Percentiles rank a stretch among this genome's conserved stretches.
Evolutionary conservation across 1,140 invertebrate genomes (phyloP).

Genomic region (Sarcophaga peregrina): DNA sequence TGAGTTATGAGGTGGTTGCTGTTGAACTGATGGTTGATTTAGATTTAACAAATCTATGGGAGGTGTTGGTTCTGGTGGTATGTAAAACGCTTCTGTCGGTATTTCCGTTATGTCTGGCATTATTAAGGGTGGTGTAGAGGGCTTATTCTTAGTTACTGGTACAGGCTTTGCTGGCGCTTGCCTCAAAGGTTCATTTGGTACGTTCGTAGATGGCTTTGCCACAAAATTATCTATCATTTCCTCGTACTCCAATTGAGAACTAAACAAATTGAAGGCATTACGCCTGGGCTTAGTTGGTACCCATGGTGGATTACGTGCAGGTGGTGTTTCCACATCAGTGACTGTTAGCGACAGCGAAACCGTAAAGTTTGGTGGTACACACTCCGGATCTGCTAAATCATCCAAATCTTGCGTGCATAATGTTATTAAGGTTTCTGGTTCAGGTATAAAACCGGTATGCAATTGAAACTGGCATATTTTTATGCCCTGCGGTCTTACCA

Average conservation of each 20-base stretch:
- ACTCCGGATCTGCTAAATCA: constrained; percentile 82
- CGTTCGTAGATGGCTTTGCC: constrained; percentile 55
- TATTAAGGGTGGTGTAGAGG: constrained; percentile 54
- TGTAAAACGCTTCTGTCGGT: constrained; percentile 48
- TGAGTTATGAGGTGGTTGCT: constrained; percentile 47
- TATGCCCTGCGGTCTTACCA: constrained; percentile 85
- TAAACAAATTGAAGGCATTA: constrained; percentile 77
- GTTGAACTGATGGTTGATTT: constrained; percentile 60
- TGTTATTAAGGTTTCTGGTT: constrained; percentile 77
- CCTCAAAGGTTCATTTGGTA: not conserved
- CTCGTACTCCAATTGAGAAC: constrained; percentile 83
- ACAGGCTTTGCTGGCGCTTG: not conserved
- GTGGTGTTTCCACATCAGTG: constrained; percentile 74
- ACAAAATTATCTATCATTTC: constrained; percentile 83
- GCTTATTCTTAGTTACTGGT: constrained; percentile 44
- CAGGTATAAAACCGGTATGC: constrained; percentile 86
- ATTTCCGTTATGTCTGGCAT: constrained; percentile 63
- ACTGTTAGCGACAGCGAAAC: constrained; percentile 80
- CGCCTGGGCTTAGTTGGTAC: constrained; percentile 72
- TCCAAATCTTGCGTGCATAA: constrained; percentile 84
- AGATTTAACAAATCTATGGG: constrained; percentile 69
- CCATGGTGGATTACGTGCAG: constrained; percentile 79
- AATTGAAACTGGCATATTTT: constrained; percentile 90
- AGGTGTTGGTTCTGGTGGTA: constrained; percentile 58
- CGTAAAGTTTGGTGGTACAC: constrained; percentile 82